Evolutionary conservation across 2,113 vertebrate genomes (phyloP).

Genomic region (Anthoscopus minutus): DNA sequence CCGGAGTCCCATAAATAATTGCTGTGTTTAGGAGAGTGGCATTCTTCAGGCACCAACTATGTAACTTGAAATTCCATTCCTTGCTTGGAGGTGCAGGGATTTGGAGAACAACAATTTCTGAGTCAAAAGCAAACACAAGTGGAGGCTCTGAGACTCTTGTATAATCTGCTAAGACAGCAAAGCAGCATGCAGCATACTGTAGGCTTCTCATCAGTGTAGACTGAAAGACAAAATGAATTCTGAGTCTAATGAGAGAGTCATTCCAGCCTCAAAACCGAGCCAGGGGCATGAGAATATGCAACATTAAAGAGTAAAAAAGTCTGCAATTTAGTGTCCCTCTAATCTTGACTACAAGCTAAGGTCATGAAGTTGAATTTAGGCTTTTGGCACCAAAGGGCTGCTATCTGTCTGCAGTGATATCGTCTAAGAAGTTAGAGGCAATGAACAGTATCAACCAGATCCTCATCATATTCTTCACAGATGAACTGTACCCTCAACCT

Average conservation of each 20-base stretch:
- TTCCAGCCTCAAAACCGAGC: background rate
- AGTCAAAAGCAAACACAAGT: background rate
- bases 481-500: background rate
- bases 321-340: background rate
- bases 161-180: background rate
- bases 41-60: background rate
- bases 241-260: background rate
- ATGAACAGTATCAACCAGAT: background rate
- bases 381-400: background rate
- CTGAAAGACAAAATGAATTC: background rate
- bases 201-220: background rate
- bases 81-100: background rate
- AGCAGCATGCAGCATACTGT: background rate
- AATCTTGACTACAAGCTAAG: background rate
- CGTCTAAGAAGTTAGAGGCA: background rate
- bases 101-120: background rate
- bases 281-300: background rate
- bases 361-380: background rate
- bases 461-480: background rate
- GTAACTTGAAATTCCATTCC: slow-evolving; percentile 10
- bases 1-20: background rate
- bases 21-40: background rate
- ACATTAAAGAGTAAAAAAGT: background rate
- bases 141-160: background rate
- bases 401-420: background rate